A percentile compares a stretch with the other conserved stretches of the same genome.
Evolutionary conservation across 35 echinoderm and acorn worm species (phyloP).

Genomic region (Amphiura filiformis): DNA sequence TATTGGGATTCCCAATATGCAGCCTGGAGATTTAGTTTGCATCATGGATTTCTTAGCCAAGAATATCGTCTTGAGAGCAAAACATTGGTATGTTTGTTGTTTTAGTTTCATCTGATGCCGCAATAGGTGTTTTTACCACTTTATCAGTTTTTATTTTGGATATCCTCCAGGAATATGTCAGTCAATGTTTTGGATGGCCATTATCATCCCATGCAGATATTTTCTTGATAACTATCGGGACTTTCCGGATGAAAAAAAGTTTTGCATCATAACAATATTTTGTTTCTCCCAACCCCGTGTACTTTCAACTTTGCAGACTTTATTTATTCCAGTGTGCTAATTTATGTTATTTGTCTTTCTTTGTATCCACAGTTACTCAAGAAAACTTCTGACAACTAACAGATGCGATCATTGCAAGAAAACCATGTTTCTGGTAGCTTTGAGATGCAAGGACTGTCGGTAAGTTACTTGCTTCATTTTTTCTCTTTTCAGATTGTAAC

Average conservation of each 20-base stretch:
- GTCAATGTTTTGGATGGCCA: too few relatives aligned
- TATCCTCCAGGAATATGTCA: too few relatives aligned
- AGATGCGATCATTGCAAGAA: constrained; percentile 93
- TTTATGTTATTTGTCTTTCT: constrained; percentile 26
- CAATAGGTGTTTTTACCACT: too few relatives aligned
- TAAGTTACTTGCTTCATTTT: constrained; percentile 20
- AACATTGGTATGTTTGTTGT: constrained; percentile 59
- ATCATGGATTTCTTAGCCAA: constrained; percentile 48
- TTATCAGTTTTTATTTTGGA: too few relatives aligned
- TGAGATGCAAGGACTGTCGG: constrained; percentile 95
- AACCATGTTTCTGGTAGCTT: constrained; percentile 73
- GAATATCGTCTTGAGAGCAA: constrained; percentile 33
- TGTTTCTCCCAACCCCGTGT: too few relatives aligned
- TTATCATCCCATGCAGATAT: too few relatives aligned
- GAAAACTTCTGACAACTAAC: constrained; percentile 87
- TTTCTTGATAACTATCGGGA: too few relatives aligned
- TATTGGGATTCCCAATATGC: background rate
- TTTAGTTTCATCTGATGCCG: too few relatives aligned
- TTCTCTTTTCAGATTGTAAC: too few relatives aligned
- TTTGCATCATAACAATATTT: too few relatives aligned
- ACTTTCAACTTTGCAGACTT: too few relatives aligned
- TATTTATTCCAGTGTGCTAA: background rate
- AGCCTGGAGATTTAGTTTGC: constrained; percentile 22
- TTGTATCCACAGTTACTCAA: constrained; percentile 64
- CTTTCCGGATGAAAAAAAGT: too few relatives aligned